Conservation (phyloP, 2,797 vertebrate genomes). For the Tapirus indicus region DNA sequence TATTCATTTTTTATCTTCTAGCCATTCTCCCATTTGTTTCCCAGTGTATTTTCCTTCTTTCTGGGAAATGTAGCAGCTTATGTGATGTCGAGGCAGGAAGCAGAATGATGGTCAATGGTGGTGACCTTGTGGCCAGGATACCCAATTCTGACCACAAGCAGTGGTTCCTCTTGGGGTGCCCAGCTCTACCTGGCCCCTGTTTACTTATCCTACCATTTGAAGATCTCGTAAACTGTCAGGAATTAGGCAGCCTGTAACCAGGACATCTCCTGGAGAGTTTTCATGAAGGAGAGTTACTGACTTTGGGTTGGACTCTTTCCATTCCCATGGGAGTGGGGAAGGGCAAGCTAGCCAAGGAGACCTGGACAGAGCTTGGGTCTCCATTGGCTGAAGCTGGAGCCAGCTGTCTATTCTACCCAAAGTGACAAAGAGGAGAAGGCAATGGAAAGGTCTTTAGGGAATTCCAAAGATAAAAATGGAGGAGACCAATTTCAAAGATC, state of each 20-base stretch:
- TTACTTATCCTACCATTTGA: neutral
- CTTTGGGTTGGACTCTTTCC: neutral
- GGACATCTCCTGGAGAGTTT: neutral
- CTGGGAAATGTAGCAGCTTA: neutral
- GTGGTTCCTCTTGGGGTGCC: neutral
- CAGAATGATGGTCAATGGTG: neutral
- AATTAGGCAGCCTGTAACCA: neutral
- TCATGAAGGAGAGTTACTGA: neutral
- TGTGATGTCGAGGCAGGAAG: neutral
- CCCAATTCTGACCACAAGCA: neutral
- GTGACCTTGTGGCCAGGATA: neutral
- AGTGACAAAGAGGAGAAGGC: neutral
- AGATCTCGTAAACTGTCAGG: neutral
- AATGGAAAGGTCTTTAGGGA: neutral
- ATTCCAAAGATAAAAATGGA: neutral
- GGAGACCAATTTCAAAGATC: constrained; percentile 8
- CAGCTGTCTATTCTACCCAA: neutral
- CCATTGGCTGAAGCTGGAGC: neutral
- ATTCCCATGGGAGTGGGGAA: neutral
- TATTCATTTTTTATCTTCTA: neutral
- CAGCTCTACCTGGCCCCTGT: neutral
- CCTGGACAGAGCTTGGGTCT: neutral
- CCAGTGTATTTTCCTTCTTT: neutral
- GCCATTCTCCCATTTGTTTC: neutral
- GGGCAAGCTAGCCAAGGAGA: neutral